Evolutionary conservation across 1,140 invertebrate genomes (phyloP), one percentile per base, ranked within the genome.

Genomic region (Sycobia sp.): DNA sequence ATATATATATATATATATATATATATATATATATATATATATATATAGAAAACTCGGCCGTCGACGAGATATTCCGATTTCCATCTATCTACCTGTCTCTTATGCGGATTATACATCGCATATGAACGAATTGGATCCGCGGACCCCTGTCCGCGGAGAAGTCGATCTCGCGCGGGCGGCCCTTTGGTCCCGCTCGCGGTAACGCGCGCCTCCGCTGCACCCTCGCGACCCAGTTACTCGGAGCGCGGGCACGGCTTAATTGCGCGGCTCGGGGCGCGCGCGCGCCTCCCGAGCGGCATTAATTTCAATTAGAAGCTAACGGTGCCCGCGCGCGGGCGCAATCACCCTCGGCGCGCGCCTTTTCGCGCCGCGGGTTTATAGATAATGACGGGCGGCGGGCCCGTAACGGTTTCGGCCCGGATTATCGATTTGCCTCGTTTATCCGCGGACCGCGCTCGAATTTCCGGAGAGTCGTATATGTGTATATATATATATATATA

Each of bases 261-360:
- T 62, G 59, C 20, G 7, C 47, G 51, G 34, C 34, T 32, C 25
- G 13, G 51, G 43, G 25, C 27, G 13, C 20, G 8, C 14, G 5
- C 32, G 20, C 43, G 18, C 39, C 16, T 34, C 20, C 10, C 14
- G 5, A 44, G 20, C 43, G 18, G 50, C 16, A 46, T 22, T 49
- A 22, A 16, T 55, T 62, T 54, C 51, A 60, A 60, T 60, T 60
- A 60, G 27, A 60, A 60, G 51, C 29, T 43, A 60, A 60, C 58
- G 47, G 58, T 51, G n/a, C 56, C 11, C 23, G 38, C 38, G 54
- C 2, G 5, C n/a, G 25, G 10, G 43, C 41, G 43, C 56, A 50
- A 49, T 59, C 39, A 59, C 56, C 41, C 56, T 36, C 14, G 56
- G 56, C 59, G 43, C 43, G 50, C 44, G 58, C 16, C 50, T 36